Evolutionary conservation across 2,113 vertebrate species (phyloP).

Genomic region (Hydropotes inermis): DNA sequence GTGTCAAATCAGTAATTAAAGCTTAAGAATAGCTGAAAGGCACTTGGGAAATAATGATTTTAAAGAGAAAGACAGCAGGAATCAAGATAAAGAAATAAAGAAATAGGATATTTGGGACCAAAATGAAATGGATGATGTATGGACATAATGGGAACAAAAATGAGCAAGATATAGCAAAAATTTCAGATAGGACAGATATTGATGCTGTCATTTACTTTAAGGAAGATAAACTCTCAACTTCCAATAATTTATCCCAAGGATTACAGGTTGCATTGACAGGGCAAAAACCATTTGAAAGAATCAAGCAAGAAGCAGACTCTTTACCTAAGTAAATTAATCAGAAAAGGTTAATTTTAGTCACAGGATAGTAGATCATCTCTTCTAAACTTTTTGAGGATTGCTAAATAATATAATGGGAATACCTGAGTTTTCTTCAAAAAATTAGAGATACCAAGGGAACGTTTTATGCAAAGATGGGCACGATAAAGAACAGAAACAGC

Average conservation of each 20-base stretch:
- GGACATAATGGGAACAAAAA: not conserved
- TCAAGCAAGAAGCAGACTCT: not conserved
- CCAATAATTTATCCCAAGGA: not conserved
- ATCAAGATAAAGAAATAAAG: not conserved
- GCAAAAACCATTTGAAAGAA: not conserved
- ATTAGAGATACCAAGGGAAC: not conserved
- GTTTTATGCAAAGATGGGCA: not conserved
- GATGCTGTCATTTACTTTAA: not conserved
- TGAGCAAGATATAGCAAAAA: not conserved
- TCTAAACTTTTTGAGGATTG: not conserved
- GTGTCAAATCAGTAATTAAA: not conserved
- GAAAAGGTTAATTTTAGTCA: not conserved
- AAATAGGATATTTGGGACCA: not conserved
- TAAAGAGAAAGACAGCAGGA: not conserved
- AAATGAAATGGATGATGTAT: not conserved
- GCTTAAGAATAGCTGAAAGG: not conserved
- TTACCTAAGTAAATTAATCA: not conserved
- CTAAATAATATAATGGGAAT: not conserved
- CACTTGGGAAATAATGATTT: not conserved
- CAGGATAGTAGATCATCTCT: not conserved
- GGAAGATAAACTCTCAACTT: not conserved
- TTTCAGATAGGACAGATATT: not conserved
- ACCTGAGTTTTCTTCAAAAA: not conserved
- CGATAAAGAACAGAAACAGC: not conserved
- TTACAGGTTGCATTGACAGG: not conserved